Conservation (phyloP, 2,113 vertebrate genomes). For the Arvicanthis niloticus region DNA sequence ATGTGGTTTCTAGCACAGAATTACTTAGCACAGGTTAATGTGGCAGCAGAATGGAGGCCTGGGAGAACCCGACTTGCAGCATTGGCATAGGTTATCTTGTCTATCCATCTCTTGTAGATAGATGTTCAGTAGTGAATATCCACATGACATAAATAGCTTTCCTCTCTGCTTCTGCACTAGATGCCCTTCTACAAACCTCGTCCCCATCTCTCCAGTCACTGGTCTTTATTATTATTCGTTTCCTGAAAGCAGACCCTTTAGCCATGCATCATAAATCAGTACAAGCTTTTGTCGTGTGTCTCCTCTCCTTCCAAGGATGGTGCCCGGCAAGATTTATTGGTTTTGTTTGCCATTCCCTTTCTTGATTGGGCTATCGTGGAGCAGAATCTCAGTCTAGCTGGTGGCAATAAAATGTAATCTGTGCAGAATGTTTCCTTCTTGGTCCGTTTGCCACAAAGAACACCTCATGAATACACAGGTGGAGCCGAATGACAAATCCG, state of each 20-base stretch:
- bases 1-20: neutral
- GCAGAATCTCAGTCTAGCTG: neutral
- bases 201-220: neutral
- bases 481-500: neutral
- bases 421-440: neutral
- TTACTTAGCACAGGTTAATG: accelerated
- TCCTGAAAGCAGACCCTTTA: neutral
- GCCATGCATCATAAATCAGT: neutral
- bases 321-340: neutral
- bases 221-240: neutral
- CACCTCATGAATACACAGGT: too few species aligned
- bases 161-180: neutral
- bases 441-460: neutral
- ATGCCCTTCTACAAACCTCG: neutral
- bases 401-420: neutral
- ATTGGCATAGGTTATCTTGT: neutral
- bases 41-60: neutral
- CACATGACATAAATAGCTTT: neutral
- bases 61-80: neutral
- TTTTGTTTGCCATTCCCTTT: neutral
- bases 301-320: neutral
- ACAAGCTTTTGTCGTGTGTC: neutral
- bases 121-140: neutral
- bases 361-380: neutral
- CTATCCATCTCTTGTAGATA: neutral